Evolutionary conservation across 2,888 invertebrate species (phyloP).

Genomic region (Nomada lathburiana): DNA sequence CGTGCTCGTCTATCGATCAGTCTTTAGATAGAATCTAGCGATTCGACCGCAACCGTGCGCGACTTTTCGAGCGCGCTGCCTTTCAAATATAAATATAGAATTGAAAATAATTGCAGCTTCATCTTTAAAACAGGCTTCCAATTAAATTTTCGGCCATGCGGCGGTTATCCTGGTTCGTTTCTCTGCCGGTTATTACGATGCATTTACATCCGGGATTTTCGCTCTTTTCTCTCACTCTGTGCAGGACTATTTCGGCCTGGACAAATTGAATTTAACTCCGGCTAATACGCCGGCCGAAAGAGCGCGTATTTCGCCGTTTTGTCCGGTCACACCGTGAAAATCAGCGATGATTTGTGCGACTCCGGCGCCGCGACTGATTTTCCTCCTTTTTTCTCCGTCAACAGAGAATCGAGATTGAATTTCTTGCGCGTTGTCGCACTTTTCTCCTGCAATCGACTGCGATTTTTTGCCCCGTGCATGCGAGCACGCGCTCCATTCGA

Average conservation of each 20-base stretch:
- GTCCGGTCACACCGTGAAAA: slow-evolving; percentile 55
- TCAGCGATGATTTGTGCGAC: slow-evolving; percentile 59
- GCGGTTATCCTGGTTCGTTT: slow-evolving; percentile 4
- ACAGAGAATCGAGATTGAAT: slow-evolving; percentile 55
- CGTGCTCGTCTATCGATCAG: slow-evolving; percentile 14
- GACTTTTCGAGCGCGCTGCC: too few species aligned
- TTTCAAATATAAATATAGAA: too few species aligned
- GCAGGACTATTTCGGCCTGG: slow-evolving; percentile 50
- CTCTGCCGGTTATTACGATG: slow-evolving; percentile 58
- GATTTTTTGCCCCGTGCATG: slow-evolving; percentile 25
- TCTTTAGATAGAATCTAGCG: slow-evolving; percentile 17
- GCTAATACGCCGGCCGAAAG: slow-evolving; percentile 62
- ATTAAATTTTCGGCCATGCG: not conserved
- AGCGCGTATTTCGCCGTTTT: slow-evolving; percentile 58
- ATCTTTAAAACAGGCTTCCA: too few species aligned
- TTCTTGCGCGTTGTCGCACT: slow-evolving; percentile 53
- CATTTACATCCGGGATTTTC: slow-evolving; percentile 54
- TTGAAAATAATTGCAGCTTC: too few species aligned
- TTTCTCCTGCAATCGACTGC: slow-evolving; percentile 17
- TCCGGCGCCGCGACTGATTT: slow-evolving; percentile 43
- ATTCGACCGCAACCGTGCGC: not conserved
- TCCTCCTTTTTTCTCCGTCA: slow-evolving; percentile 18
- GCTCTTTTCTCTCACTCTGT: slow-evolving; percentile 29
- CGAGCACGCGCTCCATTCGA: not conserved
- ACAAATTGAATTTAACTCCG: slow-evolving; percentile 70